Base-by-base conservation (phyloP, 2,113 vertebrate species). In the Atherinomorus stipes region DNA sequence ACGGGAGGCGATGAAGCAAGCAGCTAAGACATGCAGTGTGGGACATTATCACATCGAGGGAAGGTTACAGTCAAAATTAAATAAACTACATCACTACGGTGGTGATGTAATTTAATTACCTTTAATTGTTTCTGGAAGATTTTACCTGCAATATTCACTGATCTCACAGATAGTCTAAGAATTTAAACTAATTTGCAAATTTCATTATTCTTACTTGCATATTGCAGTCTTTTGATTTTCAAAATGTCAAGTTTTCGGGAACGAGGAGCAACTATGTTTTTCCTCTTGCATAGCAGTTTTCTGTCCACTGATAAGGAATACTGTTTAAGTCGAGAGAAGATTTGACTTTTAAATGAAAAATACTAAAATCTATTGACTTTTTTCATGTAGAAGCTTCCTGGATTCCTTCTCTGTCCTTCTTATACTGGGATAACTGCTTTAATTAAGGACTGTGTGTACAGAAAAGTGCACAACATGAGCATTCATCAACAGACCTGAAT, bases 51-150 rank as follows among this genome's bases (percentile, higher is more conserved):
- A 57, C 59, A 56, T 60, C 2, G 42, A 1, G 12, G 22, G 31
- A 37, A 69, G 58, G 76, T 62, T 78, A 60, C 6, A 8, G 70
- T 64, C 37, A 37, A 79, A 85, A 77, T 75, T 42, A 19, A 79
- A 89, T 83, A 56, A 87, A 63, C 52, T 56, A 7, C 22, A 2
- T 56, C 25, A 19, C 16, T 38, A 42, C 13, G 18, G 28, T 44
- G 22, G 10, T 16, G 23, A 49, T 42, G 64, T 78, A 53, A 84
- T 83, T 74, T 16, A 60, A 80, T 84, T 44, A 66, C 10, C 51
- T 66, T 31, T 81, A 78, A 81, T 74, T 67, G 67, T 49, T 81
- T 76, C 61, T 8, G 63, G 50, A 47, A 45, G 42, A 69, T 65
- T 71, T 64, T 56, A 52, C 40, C 64, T 68, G 21, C 37, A 61